Conservation (phyloP, 1,140 invertebrate species). For the Venustaconcha ellipsiformis region DNA sequence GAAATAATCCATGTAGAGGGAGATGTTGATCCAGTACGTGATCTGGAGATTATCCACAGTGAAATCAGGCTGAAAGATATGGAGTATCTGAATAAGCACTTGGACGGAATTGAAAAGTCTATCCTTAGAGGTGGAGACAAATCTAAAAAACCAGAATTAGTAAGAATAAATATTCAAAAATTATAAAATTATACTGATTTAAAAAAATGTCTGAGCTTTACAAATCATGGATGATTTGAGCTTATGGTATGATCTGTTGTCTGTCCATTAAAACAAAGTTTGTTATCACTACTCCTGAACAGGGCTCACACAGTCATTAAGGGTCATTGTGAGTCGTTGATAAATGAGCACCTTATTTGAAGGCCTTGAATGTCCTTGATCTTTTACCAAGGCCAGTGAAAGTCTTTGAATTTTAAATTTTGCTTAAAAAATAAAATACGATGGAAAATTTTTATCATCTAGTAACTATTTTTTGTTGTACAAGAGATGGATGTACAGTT, state of each 20-base stretch:
- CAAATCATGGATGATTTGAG: neutral
- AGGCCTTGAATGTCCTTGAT: too few relatives aligned
- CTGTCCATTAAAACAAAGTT: too few relatives aligned
- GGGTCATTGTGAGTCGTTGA: too few relatives aligned
- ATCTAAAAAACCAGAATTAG: constrained; percentile 95
- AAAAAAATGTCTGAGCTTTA: neutral
- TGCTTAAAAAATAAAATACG: too few relatives aligned
- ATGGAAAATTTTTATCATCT: too few relatives aligned
- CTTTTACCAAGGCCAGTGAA: too few relatives aligned
- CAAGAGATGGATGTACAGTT: too few relatives aligned
- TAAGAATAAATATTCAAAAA: constrained; percentile 71
- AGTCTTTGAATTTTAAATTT: too few relatives aligned
- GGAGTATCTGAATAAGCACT: constrained; percentile 82
- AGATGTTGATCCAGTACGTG: constrained; percentile 96
- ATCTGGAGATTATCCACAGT: constrained; percentile 96
- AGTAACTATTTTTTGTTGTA: too few relatives aligned
- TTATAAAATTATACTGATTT: neutral
- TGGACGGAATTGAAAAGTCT: constrained; percentile 90
- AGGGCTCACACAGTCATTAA: too few relatives aligned
- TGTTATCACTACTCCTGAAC: too few relatives aligned
- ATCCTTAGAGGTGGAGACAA: constrained; percentile 94
- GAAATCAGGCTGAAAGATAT: constrained; percentile 94
- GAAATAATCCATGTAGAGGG: constrained; percentile 99
- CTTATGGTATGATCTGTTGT: constrained; percentile 2
- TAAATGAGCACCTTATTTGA: too few relatives aligned